phyloP scores from a whole-genome alignment of 2,888 invertebrate genomes.

The Andrena flavipes region DNA sequence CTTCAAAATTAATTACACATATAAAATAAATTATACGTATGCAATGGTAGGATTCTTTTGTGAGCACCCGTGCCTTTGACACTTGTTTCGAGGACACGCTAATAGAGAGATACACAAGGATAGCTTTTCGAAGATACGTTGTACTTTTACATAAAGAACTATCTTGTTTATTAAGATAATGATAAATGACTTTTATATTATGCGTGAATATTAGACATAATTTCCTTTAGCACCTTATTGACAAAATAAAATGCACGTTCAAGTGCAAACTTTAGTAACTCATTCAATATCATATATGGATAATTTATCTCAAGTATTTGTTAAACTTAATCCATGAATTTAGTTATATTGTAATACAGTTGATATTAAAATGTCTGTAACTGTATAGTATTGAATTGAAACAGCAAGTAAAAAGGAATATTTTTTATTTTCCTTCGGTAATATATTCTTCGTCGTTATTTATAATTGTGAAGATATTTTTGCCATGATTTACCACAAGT shows the following conservation, averaged over 20 bases:
- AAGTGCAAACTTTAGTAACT: constrained; percentile 1
- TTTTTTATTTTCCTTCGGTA: constrained; percentile 12
- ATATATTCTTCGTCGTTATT: not conserved
- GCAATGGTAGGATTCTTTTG: too few relatives aligned
- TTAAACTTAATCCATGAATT: constrained; percentile 10
- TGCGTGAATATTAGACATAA: not conserved
- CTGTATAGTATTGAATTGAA: constrained; percentile 1
- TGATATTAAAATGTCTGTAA: constrained; percentile 29
- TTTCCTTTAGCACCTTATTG: not conserved
- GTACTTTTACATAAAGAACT: not conserved
- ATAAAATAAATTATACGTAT: too few relatives aligned
- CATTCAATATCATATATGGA: not conserved
- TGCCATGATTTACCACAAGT: not conserved
- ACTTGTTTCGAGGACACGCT: constrained; percentile 19
- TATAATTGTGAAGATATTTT: not conserved
- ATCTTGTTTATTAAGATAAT: constrained; percentile 22
- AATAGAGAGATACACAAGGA: not conserved
- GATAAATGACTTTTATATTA: constrained; percentile 22
- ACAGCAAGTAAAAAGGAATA: not conserved
- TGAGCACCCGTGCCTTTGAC: constrained; percentile 5
- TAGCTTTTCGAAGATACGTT: not conserved
- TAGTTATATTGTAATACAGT: constrained; percentile 7
- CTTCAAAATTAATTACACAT: too few relatives aligned
- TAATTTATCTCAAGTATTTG: not conserved
- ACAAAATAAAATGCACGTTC: not conserved